phyloP scores from a whole-genome alignment of 1,140 invertebrate genomes.

The Brachionus calyciflorus region DNA sequence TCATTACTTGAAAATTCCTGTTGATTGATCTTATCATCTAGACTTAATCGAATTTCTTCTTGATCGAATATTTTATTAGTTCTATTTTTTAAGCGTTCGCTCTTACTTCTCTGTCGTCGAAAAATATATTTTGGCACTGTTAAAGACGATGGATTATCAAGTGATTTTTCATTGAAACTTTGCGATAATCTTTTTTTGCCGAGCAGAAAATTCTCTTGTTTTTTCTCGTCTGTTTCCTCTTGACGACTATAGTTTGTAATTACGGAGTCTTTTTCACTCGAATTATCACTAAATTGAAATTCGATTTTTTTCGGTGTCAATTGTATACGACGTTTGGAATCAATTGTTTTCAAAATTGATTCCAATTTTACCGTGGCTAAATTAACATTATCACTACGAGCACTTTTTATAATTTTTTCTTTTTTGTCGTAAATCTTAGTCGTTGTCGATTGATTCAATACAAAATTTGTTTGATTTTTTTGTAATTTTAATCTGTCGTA shows the following conservation, averaged over 20 bases:
- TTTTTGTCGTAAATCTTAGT: conserved; percentile 6
- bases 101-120: not conserved
- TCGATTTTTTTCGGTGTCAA: not conserved
- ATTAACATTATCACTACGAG: not conserved
- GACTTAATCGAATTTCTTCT: too few species aligned
- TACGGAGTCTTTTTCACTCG: not conserved
- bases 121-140: not conserved
- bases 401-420: not conserved
- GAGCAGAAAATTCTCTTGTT: not conserved
- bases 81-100: conserved; percentile 7
- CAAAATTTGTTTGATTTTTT: not conserved
- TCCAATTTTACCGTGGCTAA: not conserved
- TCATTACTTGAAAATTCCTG: not conserved
- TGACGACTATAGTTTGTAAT: conserved; percentile 35
- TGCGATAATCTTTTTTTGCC: conserved; percentile 5
- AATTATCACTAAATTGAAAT: not conserved
- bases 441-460: not conserved
- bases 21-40: conserved; percentile 5
- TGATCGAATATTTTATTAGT: conserved; percentile 9
- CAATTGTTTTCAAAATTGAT: conserved; percentile 3
- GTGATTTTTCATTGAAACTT: conserved; percentile 10
- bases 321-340: conserved; percentile 10
- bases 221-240: not conserved
- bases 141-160: not conserved
- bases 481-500: conserved; percentile 1